Conservation (phyloP, 2,797 vertebrate genomes). For the Myotis vivesi region DNA sequence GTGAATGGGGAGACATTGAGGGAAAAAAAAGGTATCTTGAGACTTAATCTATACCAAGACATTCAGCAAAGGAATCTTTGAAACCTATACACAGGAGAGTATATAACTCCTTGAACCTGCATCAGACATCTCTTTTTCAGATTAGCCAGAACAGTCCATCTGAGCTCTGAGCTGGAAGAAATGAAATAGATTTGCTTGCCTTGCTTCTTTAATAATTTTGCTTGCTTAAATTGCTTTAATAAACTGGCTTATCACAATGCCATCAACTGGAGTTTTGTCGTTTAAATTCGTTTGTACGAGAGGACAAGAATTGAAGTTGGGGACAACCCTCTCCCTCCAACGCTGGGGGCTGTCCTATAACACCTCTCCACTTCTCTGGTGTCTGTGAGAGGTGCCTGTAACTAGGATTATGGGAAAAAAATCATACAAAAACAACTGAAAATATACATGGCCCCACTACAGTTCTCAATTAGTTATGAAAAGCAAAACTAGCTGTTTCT, state of each 20-base stretch:
- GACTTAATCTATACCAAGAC: background rate
- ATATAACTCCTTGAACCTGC: background rate
- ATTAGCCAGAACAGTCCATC: background rate
- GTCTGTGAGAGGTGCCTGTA: background rate
- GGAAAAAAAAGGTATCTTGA: background rate
- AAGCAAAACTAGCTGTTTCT: conserved; percentile 49
- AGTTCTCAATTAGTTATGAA: conserved; percentile 42
- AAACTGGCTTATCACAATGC: background rate
- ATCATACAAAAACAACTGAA: conserved; percentile 57
- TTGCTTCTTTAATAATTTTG: background rate
- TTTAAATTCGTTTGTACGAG: background rate
- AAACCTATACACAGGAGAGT: background rate
- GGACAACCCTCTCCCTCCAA: background rate
- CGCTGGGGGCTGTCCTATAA: background rate
- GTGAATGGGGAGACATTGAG: too few relatives aligned
- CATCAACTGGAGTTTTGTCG: background rate
- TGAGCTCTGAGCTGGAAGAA: background rate
- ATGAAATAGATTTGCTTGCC: too few relatives aligned
- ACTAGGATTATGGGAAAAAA: background rate
- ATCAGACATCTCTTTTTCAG: background rate
- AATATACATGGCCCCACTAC: conserved; percentile 40
- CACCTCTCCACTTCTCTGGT: background rate
- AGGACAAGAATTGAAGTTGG: background rate
- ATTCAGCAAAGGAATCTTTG: background rate
- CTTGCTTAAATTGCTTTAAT: background rate